phyloP scores from a whole-genome alignment of 2,888 invertebrate genomes.

The Drosophila diplacantha region DNA sequence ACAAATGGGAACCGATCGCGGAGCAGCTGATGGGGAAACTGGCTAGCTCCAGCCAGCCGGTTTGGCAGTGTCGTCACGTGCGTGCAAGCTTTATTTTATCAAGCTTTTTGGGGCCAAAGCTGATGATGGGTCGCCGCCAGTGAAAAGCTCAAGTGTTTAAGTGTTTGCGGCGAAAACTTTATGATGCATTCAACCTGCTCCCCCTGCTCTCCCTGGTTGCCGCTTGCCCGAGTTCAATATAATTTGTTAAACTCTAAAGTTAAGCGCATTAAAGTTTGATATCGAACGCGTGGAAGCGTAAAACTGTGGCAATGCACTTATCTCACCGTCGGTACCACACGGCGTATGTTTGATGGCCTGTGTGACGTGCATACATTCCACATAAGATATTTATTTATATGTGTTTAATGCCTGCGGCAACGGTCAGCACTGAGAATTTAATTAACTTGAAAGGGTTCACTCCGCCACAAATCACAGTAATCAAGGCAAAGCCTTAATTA shows the following conservation, averaged over 20 bases:
- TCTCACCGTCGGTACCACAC: constrained; percentile 15
- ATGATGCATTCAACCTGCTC: too few relatives aligned
- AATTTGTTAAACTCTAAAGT: constrained; percentile 29
- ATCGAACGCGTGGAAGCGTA: constrained; percentile 14
- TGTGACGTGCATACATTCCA: neutral
- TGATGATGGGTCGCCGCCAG: neutral
- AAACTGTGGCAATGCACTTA: constrained; percentile 22
- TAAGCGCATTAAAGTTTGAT: constrained; percentile 25
- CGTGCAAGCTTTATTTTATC: constrained; percentile 20
- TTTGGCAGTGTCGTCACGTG: constrained; percentile 29
- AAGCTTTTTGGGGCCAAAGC: constrained; percentile 25
- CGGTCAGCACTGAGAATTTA: constrained; percentile 21
- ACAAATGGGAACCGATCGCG: constrained; percentile 22
- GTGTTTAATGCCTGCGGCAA: constrained; percentile 16
- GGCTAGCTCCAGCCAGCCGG: constrained; percentile 1
- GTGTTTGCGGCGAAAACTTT: constrained; percentile 9
- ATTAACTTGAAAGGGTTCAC: constrained; percentile 38
- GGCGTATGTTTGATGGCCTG: constrained; percentile 20
- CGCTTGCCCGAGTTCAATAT: constrained; percentile 13
- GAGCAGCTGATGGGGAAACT: constrained; percentile 7
- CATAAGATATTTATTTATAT: neutral
- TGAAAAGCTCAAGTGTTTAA: neutral
- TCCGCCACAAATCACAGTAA: constrained; percentile 24
- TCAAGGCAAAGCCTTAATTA: constrained; percentile 29
- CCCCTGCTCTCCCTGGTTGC: neutral